These are phyloP conservation scores for Crocuta crocuta DNA, from an alignment of 2,113 vertebrate genomes.

Conservation along the genomic window DNA sequence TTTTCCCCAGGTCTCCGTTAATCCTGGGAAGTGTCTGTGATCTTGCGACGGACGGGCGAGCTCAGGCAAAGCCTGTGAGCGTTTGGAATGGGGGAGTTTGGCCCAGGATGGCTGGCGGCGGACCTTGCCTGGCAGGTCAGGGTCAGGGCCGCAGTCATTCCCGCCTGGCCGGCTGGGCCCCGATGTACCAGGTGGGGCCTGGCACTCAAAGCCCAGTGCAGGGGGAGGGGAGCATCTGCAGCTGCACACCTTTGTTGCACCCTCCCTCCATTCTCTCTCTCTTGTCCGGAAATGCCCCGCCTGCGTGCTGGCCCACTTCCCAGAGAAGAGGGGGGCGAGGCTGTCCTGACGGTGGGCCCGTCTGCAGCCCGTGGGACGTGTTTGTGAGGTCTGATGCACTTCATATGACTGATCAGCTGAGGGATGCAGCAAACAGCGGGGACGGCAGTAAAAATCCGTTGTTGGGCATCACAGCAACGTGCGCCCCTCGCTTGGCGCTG, in stretches of 20 bases:
- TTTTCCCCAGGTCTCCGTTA: not conserved
- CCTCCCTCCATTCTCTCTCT: not conserved
- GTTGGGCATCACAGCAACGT: not conserved
- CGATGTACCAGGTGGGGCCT: not conserved
- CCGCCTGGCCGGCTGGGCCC: not conserved
- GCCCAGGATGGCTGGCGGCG: not conserved
- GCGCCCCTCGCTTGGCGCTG: not conserved
- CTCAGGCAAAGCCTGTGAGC: not conserved
- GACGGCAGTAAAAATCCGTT: too few relatives aligned
- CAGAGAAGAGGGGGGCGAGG: not conserved
- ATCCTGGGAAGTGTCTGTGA: not conserved
- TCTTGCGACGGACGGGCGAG: not conserved
- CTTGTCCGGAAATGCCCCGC: not conserved
- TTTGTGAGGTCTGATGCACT: not conserved
- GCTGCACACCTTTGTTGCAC: not conserved
- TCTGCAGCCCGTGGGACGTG: not conserved
- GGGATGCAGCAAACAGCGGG: fast-evolving
- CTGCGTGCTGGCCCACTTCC: not conserved
- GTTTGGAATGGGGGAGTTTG: not conserved
- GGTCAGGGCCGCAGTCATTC: not conserved
- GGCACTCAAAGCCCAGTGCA: not conserved
- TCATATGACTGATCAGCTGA: not conserved
- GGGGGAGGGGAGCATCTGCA: not conserved
- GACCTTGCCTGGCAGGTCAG: not conserved
- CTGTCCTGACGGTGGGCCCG: not conserved